Evolutionary conservation across 2,888 invertebrate genomes (phyloP), one percentile per base, ranked within the genome.

Genomic region (Drosophila emarginata): DNA sequence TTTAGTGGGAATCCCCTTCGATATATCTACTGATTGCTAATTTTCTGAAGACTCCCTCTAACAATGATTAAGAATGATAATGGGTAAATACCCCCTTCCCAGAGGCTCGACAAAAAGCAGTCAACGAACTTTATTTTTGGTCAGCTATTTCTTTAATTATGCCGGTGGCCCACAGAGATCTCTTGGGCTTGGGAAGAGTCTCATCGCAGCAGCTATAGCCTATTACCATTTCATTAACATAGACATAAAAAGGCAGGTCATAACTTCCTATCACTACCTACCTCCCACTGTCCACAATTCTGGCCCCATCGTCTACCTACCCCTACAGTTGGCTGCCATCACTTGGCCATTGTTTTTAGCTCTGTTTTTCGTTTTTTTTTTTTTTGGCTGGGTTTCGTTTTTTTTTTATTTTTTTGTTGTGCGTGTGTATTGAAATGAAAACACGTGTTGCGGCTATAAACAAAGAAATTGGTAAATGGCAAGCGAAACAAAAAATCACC

Each of bases 161-260:
- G 50, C 64, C 39, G n/a, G 67, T 56, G 40, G 18, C 61, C 57
- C 53, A 40, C 32, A 45, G 45, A 56, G 53, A 15, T 9, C 18
- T 28, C 21, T 39, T 50, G 12, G 54, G 12, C 36, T 18, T 66
- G 57, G 57, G 52, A 53, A 56, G 26, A 40, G 58, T 53, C 68
- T 59, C 68, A 59, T 39, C 21, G 14, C 14, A 32, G 58, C 51
- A 39, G 37, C 39, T 61, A 39, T 52, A 40, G 64, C 36, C 71
- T 67, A 88, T 88, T 83, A 88, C 87, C 83, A 83, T 83, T 83
- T 83, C 87, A 83, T 83, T 83, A 83, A 78, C 88, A 83, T 88
- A 88, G 61, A 70, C 83, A 87, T 86, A 83, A 88, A 80, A 88
- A 80, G 77, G 64, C 56, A 54, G 54, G 50, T 52, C 67, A 52